These are phyloP conservation scores for Puffinus mauretanicus DNA, from an alignment of 2,113 vertebrate species.

Conservation along the genomic window DNA sequence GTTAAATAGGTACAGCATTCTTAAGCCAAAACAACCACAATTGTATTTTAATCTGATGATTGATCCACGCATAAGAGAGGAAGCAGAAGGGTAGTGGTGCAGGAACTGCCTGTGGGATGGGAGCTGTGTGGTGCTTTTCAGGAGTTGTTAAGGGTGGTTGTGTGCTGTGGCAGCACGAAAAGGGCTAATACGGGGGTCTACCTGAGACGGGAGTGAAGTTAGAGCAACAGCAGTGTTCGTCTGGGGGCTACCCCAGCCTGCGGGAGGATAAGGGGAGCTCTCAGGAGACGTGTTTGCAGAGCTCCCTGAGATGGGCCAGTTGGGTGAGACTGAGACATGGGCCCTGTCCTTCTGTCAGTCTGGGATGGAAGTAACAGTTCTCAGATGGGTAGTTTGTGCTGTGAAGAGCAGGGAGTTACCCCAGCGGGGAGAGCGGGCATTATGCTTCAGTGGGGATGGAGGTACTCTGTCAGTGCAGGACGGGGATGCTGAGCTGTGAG, in stretches of 20 bases:
- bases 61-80: background rate
- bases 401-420: background rate
- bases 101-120: background rate
- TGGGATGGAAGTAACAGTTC: background rate
- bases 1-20: background rate
- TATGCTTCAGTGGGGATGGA: background rate
- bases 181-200: rapidly evolving
- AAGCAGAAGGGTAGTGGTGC: background rate
- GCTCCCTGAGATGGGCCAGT: background rate
- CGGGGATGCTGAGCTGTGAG: background rate
- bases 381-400: background rate
- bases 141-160: background rate
- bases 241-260: background rate
- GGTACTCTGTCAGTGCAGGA: background rate
- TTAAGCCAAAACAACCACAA: background rate
- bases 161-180: background rate
- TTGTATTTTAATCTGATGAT: background rate
- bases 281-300: background rate
- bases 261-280: background rate
- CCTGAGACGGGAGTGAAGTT: background rate
- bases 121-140: background rate
- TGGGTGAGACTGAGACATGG: background rate
- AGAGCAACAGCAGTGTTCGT: background rate
- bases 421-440: rapidly evolving
- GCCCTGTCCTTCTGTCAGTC: background rate